phyloP scores from a whole-genome alignment of 2,797 vertebrate genomes.

The Ambastaia sidthimunki region DNA sequence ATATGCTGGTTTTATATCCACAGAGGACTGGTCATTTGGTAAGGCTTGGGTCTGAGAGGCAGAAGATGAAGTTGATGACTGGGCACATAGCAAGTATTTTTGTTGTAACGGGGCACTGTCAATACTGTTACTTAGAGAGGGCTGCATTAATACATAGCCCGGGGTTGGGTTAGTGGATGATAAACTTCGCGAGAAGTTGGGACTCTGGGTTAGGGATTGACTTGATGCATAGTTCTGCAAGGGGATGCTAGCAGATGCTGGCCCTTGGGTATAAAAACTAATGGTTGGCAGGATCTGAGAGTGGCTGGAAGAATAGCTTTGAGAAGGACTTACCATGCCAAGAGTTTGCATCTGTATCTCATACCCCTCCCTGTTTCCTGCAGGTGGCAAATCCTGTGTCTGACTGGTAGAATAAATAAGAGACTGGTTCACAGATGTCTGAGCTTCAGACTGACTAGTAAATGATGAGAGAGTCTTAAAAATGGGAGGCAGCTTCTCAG shows the following conservation, averaged over 20 bases:
- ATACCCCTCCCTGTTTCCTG: conserved; percentile 82
- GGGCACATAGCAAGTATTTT: conserved; percentile 86
- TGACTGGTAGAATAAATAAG: conserved; percentile 87
- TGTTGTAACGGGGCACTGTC: conserved; percentile 85
- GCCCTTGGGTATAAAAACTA: conserved; percentile 89
- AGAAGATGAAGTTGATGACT: conserved; percentile 83
- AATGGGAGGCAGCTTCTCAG: conserved; percentile 87
- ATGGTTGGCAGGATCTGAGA: conserved; percentile 91
- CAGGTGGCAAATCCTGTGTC: conserved; percentile 83
- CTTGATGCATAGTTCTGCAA: conserved; percentile 88
- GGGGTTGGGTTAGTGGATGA: conserved; percentile 83
- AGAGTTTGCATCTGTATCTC: conserved; percentile 86
- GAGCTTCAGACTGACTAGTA: conserved; percentile 84
- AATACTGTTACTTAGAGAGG: conserved; percentile 81
- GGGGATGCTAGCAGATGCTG: conserved; percentile 81
- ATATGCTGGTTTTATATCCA: conserved; percentile 84
- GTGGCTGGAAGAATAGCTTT: conserved; percentile 88
- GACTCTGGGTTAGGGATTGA: conserved; percentile 84
- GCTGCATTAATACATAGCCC: conserved; percentile 87
- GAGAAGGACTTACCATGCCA: conserved; percentile 87
- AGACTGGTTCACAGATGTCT: conserved; percentile 85
- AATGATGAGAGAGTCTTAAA: conserved; percentile 90
- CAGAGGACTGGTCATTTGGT: conserved; percentile 83
- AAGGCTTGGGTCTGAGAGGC: conserved; percentile 84
- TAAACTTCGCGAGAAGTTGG: conserved; percentile 86